A percentile compares a stretch with the other conserved stretches of the same genome.
These are phyloP conservation scores for Sympetrum striolatum DNA, from an alignment of 2,888 invertebrate genomes.

Conservation along the genomic window DNA sequence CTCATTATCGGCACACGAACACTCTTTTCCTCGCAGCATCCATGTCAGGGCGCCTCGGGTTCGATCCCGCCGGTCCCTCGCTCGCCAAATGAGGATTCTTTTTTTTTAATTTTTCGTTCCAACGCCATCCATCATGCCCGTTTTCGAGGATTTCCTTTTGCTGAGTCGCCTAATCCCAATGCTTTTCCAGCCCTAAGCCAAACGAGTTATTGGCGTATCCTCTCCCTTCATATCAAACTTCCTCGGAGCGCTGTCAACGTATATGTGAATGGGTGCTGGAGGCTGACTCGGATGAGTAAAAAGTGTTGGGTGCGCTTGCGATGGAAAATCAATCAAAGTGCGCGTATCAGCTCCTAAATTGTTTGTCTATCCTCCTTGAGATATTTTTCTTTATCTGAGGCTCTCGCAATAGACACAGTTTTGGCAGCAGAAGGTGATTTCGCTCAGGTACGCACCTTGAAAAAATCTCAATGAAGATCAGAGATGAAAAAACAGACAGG, in stretches of 20 bases:
- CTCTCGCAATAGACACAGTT: no score
- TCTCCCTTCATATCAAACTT: neutral
- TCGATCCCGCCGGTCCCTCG: neutral
- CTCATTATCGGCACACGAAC: neutral
- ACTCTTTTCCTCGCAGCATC: neutral
- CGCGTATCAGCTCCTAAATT: no score
- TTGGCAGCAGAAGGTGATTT: no score
- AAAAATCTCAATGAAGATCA: no score
- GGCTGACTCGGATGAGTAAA: neutral
- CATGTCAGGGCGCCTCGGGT: neutral
- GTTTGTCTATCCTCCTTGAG: no score
- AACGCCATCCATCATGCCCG: neutral
- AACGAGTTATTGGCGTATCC: neutral
- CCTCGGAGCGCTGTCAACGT: neutral
- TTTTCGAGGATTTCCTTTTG: neutral
- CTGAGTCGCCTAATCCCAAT: neutral
- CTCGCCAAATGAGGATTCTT: neutral
- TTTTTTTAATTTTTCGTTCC: neutral
- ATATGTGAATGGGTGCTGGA: neutral
- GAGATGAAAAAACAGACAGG: no score
- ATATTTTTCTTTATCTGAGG: no score
- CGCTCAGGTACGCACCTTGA: no score
- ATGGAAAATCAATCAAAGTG: neutral
- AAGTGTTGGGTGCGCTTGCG: no score
- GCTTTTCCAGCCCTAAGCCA: neutral